These are phyloP conservation scores for Apostichopus leukothele DNA, from an alignment of 53 echinoderm and acorn worm genomes.

Conservation along the genomic window DNA sequence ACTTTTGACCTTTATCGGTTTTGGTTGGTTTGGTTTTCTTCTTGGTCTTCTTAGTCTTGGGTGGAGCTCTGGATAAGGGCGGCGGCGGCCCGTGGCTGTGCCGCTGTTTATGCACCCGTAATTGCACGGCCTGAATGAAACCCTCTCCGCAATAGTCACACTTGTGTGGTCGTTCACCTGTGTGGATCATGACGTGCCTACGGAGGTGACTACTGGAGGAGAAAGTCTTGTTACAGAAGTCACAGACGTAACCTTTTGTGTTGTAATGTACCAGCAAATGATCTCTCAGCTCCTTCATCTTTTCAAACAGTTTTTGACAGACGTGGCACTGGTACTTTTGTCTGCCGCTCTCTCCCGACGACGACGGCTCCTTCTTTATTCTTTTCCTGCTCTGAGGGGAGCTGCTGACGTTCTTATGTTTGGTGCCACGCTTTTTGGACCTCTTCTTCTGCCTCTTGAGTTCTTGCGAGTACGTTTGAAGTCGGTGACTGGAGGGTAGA, in stretches of 20 bases:
- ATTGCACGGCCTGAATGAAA: constrained; percentile 49
- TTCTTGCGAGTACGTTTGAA: constrained; percentile 49
- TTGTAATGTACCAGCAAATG: constrained; percentile 47
- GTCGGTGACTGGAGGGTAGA: constrained; percentile 45
- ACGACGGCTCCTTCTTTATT: background rate
- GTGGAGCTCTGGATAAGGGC: constrained; percentile 37
- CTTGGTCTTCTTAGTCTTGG: constrained; percentile 17
- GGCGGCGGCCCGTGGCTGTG: constrained; percentile 43
- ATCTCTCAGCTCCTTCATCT: constrained; percentile 47
- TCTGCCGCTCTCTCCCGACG: constrained; percentile 6
- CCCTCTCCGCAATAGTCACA: constrained; percentile 48
- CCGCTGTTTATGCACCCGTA: constrained; percentile 46
- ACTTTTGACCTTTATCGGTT: constrained; percentile 33
- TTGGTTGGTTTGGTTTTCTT: constrained; percentile 22
- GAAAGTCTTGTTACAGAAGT: constrained; percentile 50
- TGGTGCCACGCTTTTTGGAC: constrained; percentile 20
- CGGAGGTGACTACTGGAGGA: constrained; percentile 44
- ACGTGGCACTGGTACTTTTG: constrained; percentile 48
- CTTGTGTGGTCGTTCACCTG: constrained; percentile 47
- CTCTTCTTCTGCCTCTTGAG: constrained; percentile 14
- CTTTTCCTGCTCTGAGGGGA: background rate
- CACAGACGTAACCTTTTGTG: constrained; percentile 48
- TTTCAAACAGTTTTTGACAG: constrained; percentile 43
- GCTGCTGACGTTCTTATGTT: constrained; percentile 7
- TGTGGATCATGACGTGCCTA: constrained; percentile 48